A percentile compares a stretch with the other conserved stretches of the same genome.
Conservation (phyloP, 2,113 vertebrate species). For the Drymodes brunneopygia region DNA sequence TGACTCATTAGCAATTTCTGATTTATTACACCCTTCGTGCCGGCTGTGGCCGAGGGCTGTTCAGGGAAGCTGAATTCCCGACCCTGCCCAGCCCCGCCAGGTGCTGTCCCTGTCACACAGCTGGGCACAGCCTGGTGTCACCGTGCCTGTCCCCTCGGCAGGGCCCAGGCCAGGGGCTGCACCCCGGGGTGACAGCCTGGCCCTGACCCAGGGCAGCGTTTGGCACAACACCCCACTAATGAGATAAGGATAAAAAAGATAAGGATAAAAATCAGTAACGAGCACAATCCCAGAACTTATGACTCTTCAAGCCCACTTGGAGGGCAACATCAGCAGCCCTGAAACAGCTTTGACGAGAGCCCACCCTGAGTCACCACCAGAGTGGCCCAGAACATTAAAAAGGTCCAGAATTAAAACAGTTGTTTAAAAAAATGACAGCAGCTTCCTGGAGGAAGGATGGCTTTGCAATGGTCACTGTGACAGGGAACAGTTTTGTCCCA, state of each 20-base stretch:
- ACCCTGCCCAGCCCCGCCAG: not conserved
- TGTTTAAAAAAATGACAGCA: not conserved
- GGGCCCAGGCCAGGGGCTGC: not conserved
- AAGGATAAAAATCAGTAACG: not conserved
- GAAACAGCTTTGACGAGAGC: not conserved
- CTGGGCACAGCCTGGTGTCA: not conserved
- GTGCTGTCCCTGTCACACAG: not conserved
- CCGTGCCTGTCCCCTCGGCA: accelerated
- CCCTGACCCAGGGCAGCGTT: not conserved
- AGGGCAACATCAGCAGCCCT: not conserved
- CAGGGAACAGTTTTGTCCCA: not conserved
- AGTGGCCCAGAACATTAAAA: not conserved
- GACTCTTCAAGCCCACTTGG: not conserved
- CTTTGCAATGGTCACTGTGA: not conserved
- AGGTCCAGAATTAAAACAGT: not conserved
- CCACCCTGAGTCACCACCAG: accelerated
- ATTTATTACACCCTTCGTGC: not conserved
- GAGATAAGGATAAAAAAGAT: not conserved
- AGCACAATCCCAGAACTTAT: not conserved
- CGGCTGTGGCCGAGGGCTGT: not conserved
- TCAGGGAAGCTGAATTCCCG: not conserved
- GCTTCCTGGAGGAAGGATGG: not conserved
- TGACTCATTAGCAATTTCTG: not conserved
- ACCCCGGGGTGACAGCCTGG: not conserved
- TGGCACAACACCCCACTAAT: not conserved